phyloP scores from a whole-genome alignment of 2,113 vertebrate species.

The Tragelaphus buxtoni region DNA sequence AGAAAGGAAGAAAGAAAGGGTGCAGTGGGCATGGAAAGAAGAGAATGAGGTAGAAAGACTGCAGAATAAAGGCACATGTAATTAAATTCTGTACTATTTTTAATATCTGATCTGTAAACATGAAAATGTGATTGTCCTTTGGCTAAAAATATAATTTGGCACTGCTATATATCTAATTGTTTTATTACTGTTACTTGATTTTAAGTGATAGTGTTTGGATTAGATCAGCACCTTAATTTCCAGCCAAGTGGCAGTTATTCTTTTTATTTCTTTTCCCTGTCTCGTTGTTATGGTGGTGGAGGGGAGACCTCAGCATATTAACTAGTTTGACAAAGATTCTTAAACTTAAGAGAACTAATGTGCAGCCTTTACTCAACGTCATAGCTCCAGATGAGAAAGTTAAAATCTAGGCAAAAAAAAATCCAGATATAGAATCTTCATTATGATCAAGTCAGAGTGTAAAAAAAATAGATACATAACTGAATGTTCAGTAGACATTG shows the following conservation, averaged over 20 bases:
- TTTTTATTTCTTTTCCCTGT: background rate
- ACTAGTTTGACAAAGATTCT: background rate
- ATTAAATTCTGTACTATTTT: background rate
- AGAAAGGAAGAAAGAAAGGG: background rate
- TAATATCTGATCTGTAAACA: background rate
- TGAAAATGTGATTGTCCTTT: background rate
- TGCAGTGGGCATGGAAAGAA: background rate
- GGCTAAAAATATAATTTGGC: background rate
- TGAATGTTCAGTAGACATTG: background rate
- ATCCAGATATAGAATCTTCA: background rate
- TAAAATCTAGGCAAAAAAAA: background rate
- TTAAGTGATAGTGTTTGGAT: background rate
- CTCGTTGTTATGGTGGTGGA: background rate
- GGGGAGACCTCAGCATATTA: background rate
- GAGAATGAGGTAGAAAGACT: background rate
- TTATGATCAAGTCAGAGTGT: background rate
- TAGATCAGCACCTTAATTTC: background rate
- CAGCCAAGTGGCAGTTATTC: background rate
- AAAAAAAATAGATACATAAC: background rate
- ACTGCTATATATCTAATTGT: background rate
- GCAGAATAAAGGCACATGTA: background rate
- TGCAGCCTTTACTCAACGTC: background rate
- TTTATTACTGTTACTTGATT: background rate
- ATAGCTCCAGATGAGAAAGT: background rate
- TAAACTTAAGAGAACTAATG: background rate